Percentiles rank a stretch among this genome's conserved stretches.
Evolutionary conservation across 2,113 vertebrate genomes (phyloP).

Genomic region (Cryptotis parvus): DNA sequence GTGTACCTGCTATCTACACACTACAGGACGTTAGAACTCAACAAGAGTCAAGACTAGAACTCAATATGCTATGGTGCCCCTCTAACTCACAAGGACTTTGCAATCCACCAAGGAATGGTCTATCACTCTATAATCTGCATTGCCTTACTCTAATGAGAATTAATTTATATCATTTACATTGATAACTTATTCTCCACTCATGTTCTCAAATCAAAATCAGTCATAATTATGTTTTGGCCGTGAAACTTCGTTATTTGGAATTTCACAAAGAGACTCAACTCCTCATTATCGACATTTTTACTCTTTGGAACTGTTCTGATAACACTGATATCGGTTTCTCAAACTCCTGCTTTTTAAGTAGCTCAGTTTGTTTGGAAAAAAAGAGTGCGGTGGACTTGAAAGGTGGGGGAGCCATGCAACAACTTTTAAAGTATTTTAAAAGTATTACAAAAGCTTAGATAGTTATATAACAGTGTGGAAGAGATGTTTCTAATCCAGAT

Average conservation of each 20-base stretch:
- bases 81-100: not conserved
- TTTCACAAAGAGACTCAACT: not conserved
- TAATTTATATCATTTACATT: not conserved
- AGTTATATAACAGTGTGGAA: not conserved
- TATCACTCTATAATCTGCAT: not conserved
- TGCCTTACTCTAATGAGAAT: slow-evolving; percentile 32
- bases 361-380: slow-evolving; percentile 7
- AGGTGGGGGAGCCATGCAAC: not conserved
- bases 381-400: not conserved
- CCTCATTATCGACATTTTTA: not conserved
- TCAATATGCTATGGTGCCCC: not conserved
- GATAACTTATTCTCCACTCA: not conserved
- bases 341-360: slow-evolving; percentile 41
- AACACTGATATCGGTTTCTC: not conserved
- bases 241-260: slow-evolving; percentile 29
- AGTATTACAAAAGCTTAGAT: no score
- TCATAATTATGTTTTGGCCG: slow-evolving; percentile 39
- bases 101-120: not conserved
- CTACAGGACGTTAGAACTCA: not conserved
- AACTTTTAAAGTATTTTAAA: not conserved
- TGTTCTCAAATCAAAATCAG: not conserved
- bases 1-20: not conserved
- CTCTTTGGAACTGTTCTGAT: not conserved
- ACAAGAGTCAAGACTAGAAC: not conserved
- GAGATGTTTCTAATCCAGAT: slow-evolving; percentile 18